phyloP scores from a whole-genome alignment of 2,113 vertebrate genomes.

The Pelecanoides urinatrix region DNA sequence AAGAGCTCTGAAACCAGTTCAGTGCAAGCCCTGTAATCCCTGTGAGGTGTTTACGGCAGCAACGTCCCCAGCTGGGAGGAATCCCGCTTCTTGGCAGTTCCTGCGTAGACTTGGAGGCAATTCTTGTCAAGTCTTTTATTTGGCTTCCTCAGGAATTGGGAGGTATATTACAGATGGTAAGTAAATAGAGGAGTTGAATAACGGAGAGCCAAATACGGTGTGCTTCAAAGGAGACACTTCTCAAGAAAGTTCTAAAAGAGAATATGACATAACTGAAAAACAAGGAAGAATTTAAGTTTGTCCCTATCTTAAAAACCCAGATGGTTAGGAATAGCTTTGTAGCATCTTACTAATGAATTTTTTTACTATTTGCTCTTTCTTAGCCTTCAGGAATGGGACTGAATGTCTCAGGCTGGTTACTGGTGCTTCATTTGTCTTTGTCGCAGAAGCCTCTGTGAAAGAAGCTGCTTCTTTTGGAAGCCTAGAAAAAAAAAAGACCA shows the following conservation, averaged over 20 bases:
- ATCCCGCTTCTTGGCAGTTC: background rate
- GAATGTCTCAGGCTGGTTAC: background rate
- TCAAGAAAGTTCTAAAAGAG: background rate
- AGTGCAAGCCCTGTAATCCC: background rate
- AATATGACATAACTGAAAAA: background rate
- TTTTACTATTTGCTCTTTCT: background rate
- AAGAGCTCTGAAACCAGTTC: background rate
- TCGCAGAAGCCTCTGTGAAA: background rate
- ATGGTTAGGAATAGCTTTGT: background rate
- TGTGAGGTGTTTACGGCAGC: background rate
- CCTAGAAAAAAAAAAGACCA: background rate
- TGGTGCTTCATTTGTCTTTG: background rate
- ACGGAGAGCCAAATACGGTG: background rate
- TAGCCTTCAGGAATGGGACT: background rate
- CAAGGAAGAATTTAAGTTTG: background rate
- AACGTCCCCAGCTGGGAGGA: background rate
- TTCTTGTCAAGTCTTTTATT: background rate
- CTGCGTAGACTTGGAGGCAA: background rate
- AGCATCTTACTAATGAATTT: background rate
- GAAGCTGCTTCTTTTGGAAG: background rate
- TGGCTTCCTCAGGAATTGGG: background rate
- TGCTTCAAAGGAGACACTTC: background rate
- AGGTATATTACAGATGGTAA: background rate
- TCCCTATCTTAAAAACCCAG: background rate
- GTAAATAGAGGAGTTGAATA: background rate